These are phyloP conservation scores for Forficula auricularia DNA, from an alignment of 1,140 invertebrate species.

Conservation along the genomic window DNA sequence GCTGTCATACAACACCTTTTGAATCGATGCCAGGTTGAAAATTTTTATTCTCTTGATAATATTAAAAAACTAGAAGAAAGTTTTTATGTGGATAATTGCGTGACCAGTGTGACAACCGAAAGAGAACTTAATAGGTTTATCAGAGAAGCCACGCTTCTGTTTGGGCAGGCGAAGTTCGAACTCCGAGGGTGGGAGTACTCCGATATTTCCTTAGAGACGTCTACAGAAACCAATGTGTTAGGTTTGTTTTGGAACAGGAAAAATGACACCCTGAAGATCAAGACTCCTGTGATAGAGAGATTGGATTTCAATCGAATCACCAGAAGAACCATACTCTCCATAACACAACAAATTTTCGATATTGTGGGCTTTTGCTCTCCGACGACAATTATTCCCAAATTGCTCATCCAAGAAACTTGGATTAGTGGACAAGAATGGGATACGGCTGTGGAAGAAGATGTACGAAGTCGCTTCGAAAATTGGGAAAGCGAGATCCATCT, in stretches of 20 bases:
- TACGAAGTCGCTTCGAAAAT: conserved; percentile 10
- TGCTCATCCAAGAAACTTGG: conserved; percentile 18
- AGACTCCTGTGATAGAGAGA: conserved; percentile 1
- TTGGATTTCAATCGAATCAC: conserved; percentile 1
- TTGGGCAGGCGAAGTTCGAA: conserved; percentile 17
- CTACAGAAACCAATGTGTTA: conserved; percentile 10
- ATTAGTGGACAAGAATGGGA: conserved; percentile 15
- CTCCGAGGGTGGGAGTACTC: conserved; percentile 18
- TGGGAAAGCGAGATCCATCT: conserved; percentile 12
- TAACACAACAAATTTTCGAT: conserved; percentile 19
- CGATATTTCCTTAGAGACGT: neutral
- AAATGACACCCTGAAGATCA: conserved; percentile 11
- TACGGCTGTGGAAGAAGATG: conserved; percentile 6
- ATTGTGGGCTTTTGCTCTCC: conserved; percentile 20
- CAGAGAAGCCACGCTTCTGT: conserved; percentile 8
- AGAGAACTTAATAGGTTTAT: conserved; percentile 15
- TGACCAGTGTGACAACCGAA: conserved; percentile 12
- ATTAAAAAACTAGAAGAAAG: conserved; percentile 10
- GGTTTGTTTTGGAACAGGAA: conserved; percentile 15
- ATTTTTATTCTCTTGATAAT: conserved; percentile 6
- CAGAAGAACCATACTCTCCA: conserved; percentile 15
- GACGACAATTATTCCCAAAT: conserved; percentile 15
- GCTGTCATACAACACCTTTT: conserved; percentile 5
- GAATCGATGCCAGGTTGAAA: conserved; percentile 3
- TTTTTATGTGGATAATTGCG: conserved; percentile 19